phyloP scores from a whole-genome alignment of 2,888 invertebrate species.

The Drosophila setosimentum region DNA sequence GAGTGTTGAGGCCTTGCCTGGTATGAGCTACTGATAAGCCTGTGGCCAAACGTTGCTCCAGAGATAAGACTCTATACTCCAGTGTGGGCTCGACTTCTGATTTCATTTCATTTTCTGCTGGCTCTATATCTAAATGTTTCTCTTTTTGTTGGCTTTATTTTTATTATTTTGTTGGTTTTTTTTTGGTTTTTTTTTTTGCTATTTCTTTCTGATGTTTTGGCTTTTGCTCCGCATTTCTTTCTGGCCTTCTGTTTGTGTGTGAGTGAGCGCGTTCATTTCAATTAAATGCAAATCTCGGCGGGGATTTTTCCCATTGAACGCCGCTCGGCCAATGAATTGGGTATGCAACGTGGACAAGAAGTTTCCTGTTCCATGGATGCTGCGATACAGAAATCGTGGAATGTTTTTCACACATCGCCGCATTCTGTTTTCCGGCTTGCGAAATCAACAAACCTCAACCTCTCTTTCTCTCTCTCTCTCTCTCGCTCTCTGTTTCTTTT shows the following conservation, averaged over 20 bases:
- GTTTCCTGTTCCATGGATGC: conserved; percentile 30
- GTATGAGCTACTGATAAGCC: conserved; percentile 52
- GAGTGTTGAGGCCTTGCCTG: not conserved
- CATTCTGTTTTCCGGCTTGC: conserved; percentile 72
- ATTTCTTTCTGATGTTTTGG: conserved; percentile 52
- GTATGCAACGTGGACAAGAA: conserved; percentile 20
- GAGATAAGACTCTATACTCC: conserved; percentile 44
- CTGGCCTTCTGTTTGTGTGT: conserved; percentile 38
- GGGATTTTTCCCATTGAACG: conserved; percentile 60
- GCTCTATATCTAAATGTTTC: conserved; percentile 57
- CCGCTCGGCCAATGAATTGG: conserved; percentile 21
- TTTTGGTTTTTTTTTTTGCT: conserved; percentile 15
- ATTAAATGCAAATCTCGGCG: conserved; percentile 76
- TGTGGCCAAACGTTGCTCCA: conserved; percentile 40
- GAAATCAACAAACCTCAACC: not conserved
- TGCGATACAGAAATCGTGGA: conserved; percentile 65
- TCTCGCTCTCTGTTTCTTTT: not conserved
- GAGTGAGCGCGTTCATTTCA: conserved; percentile 69
- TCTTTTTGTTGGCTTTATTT: conserved; percentile 1
- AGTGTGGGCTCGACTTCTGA: conserved; percentile 59
- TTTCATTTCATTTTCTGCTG: conserved; percentile 59
- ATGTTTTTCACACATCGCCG: conserved; percentile 79
- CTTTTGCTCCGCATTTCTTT: conserved; percentile 42
- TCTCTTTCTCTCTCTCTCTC: not conserved
- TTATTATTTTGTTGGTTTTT: not conserved